Percentiles rank a stretch among this genome's conserved stretches.
Evolutionary conservation across 2,113 vertebrate genomes (phyloP).

Genomic region (Elaphurus davidianus): DNA sequence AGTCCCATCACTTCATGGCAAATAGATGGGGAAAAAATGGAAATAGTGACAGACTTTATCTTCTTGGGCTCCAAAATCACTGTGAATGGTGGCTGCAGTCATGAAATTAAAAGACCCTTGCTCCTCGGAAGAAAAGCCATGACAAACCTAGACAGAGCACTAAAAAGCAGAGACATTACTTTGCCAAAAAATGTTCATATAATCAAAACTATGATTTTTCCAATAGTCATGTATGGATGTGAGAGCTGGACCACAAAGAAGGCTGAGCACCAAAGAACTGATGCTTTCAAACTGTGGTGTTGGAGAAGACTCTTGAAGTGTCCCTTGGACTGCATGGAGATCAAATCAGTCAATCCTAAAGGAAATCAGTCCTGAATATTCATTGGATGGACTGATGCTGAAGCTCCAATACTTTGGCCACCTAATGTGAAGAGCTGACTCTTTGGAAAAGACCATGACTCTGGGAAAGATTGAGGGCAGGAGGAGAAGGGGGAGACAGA

Average conservation of each 20-base stretch:
- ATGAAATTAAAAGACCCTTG: not conserved
- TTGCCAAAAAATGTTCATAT: not conserved
- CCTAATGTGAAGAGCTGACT: not conserved
- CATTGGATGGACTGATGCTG: not conserved
- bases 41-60: not conserved
- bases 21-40: not conserved
- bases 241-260: not conserved
- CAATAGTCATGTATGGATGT: not conserved
- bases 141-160: not conserved
- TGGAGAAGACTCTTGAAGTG: not conserved
- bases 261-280: not conserved
- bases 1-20: not conserved
- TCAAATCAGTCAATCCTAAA: not conserved
- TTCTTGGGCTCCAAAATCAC: not conserved
- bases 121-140: not conserved
- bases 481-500: not conserved
- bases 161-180: not conserved
- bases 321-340: not conserved
- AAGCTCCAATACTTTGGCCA: not conserved
- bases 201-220: not conserved
- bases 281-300: not conserved
- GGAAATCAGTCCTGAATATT: not conserved
- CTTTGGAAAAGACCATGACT: not conserved
- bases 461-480: not conserved
- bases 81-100: not conserved